Conservation (phyloP, 2,113 vertebrate species). For the human region DNA sequence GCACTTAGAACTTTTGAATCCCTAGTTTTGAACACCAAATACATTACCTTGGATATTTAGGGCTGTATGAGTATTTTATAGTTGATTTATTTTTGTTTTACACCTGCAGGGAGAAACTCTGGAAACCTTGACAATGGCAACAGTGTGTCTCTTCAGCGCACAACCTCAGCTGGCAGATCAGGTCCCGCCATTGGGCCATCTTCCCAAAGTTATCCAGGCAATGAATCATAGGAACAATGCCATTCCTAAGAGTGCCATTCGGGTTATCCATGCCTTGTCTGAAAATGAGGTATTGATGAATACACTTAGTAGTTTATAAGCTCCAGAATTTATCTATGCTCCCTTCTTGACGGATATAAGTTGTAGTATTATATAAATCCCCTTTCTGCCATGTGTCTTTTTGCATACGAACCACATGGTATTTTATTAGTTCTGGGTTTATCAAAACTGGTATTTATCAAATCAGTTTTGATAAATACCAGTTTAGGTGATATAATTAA, state of each 20-base stretch:
- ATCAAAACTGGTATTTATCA: not conserved
- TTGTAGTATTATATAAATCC: not conserved
- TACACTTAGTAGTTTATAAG: not conserved
- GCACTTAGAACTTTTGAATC: not conserved
- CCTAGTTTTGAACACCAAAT: conserved; percentile 13
- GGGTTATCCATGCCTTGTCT: conserved; percentile 93
- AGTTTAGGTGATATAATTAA: not conserved
- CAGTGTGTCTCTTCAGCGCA: conserved; percentile 95
- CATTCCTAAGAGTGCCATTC: conserved; percentile 96
- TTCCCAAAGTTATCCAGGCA: conserved; percentile 94
- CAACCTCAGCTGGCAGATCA: conserved; percentile 97
- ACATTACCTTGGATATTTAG: not conserved
- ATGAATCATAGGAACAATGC: conserved; percentile 97
- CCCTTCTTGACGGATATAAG: not conserved
- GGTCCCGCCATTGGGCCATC: conserved; percentile 96
- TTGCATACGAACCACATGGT: not conserved
- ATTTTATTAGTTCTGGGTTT: not conserved
- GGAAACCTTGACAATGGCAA: conserved; percentile 96
- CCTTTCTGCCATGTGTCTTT: not conserved
- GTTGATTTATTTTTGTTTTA: not conserved
- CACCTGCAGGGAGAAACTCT: conserved; percentile 92
- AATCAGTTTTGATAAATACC: not conserved
- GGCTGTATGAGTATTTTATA: not conserved
- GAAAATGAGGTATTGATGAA: conserved; percentile 93
- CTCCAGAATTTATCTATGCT: not conserved